These are phyloP conservation scores for Dasysyrphus albostriatus DNA, from an alignment of 2,888 invertebrate species.

Conservation along the genomic window DNA sequence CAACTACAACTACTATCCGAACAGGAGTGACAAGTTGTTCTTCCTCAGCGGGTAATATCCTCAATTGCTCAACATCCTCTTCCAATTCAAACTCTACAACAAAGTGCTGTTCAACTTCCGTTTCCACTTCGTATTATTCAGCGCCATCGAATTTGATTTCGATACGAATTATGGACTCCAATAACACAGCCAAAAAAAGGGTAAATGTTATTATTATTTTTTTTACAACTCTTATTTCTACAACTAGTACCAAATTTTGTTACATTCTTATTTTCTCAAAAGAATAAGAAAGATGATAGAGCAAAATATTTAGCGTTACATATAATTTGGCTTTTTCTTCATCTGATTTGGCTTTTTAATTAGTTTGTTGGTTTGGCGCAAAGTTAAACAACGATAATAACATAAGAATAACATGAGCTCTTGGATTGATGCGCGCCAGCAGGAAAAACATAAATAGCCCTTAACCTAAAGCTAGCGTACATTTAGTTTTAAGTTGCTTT, in stretches of 20 bases:
- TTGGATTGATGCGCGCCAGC: constrained; percentile 35
- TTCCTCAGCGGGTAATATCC: constrained; percentile 51
- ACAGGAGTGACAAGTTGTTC: constrained; percentile 55
- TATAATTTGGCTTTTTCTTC: constrained; percentile 59
- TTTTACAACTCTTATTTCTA: constrained; percentile 47
- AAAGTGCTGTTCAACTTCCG: constrained; percentile 63
- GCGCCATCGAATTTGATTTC: constrained; percentile 70
- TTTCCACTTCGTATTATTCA: constrained; percentile 65
- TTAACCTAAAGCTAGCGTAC: constrained; percentile 50
- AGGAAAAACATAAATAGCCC: constrained; percentile 64
- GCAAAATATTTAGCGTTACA: constrained; percentile 56
- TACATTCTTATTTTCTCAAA: constrained; percentile 29
- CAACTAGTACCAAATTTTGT: constrained; percentile 52
- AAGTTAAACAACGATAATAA: constrained; percentile 36
- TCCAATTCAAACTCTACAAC: constrained; percentile 40
- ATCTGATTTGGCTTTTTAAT: constrained; percentile 69
- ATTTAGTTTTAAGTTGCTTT: constrained; percentile 48
- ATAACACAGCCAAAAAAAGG: constrained; percentile 76
- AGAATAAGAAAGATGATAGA: constrained; percentile 40
- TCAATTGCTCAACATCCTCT: constrained; percentile 51
- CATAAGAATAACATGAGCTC: constrained; percentile 18
- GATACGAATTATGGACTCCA: constrained; percentile 70
- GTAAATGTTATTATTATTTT: constrained; percentile 73
- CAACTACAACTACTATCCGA: constrained; percentile 35
- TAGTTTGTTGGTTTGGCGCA: constrained; percentile 57